These are phyloP conservation scores for Agonopterix arenella DNA, from an alignment of 2,888 invertebrate species.

Conservation along the genomic window DNA sequence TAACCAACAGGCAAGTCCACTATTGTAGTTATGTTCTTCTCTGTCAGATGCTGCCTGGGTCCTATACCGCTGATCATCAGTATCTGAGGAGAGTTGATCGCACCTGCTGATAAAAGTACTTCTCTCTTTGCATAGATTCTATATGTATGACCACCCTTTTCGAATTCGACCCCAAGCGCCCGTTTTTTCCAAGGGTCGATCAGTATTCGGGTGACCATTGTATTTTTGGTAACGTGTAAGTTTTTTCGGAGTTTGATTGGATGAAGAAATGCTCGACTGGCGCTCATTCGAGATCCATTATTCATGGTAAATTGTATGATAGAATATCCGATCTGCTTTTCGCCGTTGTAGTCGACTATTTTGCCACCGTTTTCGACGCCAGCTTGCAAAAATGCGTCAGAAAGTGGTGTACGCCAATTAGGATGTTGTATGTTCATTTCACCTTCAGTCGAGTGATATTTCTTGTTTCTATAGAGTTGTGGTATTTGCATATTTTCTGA, in stretches of 20 bases:
- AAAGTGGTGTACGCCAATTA: slow-evolving; percentile 73
- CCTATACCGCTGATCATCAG: slow-evolving; percentile 90
- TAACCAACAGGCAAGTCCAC: slow-evolving; percentile 82
- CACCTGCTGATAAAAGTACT: slow-evolving; percentile 86
- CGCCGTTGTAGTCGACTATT: slow-evolving; percentile 79
- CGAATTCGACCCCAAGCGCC: slow-evolving; percentile 78
- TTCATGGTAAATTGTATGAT: slow-evolving; percentile 81
- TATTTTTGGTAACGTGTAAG: slow-evolving; percentile 77
- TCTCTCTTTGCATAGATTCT: slow-evolving; percentile 76
- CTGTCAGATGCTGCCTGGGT: slow-evolving; percentile 76
- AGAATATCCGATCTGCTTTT: slow-evolving; percentile 81
- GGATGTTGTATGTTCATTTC: slow-evolving; percentile 79
- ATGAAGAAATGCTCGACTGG: slow-evolving; percentile 83
- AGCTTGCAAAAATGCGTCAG: slow-evolving; percentile 78
- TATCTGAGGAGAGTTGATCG: slow-evolving; percentile 88
- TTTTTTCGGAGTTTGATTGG: slow-evolving; percentile 77
- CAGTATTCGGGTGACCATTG: slow-evolving; percentile 77
- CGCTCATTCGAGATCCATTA: slow-evolving; percentile 83
- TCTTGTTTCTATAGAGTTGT: slow-evolving; percentile 58
- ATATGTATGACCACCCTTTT: slow-evolving; percentile 62
- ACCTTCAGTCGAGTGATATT: slow-evolving; percentile 78
- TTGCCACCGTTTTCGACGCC: slow-evolving; percentile 80
- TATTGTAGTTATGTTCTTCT: slow-evolving; percentile 75
- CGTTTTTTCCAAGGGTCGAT: slow-evolving; percentile 65
- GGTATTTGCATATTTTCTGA: slow-evolving; percentile 79